Percentiles rank a stretch among this genome's conserved stretches.
Conservation (phyloP, 2,797 vertebrate genomes). For the Pseudochirops corinnae region DNA sequence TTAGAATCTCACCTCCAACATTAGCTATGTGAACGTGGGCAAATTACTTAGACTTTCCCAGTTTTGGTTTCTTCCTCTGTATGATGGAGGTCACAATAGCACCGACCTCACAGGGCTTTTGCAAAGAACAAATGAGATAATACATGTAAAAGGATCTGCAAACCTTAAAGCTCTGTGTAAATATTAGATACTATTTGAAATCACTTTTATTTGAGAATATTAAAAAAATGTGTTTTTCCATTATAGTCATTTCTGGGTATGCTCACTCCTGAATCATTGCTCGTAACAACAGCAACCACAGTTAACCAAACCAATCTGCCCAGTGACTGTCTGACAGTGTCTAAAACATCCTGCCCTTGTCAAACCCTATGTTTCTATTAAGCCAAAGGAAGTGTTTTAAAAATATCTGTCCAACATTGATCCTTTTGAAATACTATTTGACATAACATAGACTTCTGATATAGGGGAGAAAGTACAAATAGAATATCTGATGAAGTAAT, state of each 20-base stretch:
- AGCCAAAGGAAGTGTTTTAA: neutral
- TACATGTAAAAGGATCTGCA: neutral
- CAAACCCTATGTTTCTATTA: neutral
- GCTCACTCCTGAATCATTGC: neutral
- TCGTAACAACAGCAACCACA: neutral
- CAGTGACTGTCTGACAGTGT: neutral
- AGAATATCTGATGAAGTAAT: neutral
- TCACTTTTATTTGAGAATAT: neutral
- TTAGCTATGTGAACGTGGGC: neutral
- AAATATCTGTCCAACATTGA: neutral
- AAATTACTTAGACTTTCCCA: neutral
- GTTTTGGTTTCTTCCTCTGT: neutral
- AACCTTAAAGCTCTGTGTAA: neutral
- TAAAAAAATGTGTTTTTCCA: neutral
- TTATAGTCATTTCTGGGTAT: neutral
- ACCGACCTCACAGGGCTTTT: neutral
- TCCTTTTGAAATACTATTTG: neutral
- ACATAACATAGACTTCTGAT: neutral
- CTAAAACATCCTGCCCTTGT: neutral
- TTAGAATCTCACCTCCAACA: neutral
- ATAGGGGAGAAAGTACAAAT: neutral
- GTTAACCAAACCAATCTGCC: neutral
- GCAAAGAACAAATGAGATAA: neutral
- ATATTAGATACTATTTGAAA: neutral
- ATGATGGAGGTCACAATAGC: neutral